phyloP scores from a whole-genome alignment of 2,888 invertebrate species.

The Capitulum mitella region DNA sequence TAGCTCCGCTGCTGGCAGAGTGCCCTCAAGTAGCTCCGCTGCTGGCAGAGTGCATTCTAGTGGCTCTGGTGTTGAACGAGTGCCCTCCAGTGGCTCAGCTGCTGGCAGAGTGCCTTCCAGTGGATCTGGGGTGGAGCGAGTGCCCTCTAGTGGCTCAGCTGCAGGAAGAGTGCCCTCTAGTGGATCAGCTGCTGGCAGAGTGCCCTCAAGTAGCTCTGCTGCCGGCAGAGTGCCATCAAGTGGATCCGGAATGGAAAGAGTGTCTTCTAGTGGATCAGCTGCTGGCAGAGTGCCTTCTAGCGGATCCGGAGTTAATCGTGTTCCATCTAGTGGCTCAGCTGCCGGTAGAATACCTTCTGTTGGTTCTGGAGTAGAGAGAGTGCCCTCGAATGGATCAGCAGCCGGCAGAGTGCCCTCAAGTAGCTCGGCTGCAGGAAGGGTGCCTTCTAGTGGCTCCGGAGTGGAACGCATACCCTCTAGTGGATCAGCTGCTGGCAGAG shows the following conservation, averaged over 20 bases:
- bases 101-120: neutral
- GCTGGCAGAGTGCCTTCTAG: neutral
- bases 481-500: neutral
- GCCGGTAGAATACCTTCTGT: neutral
- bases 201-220: neutral
- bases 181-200: neutral
- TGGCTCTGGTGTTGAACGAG: too few species aligned
- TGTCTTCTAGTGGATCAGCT: neutral
- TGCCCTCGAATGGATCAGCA: neutral
- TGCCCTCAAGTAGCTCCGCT: too few species aligned
- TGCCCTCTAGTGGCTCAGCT: neutral
- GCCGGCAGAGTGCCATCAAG: neutral
- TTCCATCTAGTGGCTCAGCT: neutral
- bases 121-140: neutral
- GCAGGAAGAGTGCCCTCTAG: neutral
- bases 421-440: neutral
- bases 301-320: neutral
- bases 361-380: neutral
- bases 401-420: neutral
- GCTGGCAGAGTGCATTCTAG: too few species aligned
- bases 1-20: too few species aligned
- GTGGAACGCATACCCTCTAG: neutral
- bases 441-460: neutral
- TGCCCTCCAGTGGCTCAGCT: neutral
- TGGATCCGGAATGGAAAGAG: neutral